Conservation (phyloP, 2,888 invertebrate species). For the Tortricodes alternella region DNA sequence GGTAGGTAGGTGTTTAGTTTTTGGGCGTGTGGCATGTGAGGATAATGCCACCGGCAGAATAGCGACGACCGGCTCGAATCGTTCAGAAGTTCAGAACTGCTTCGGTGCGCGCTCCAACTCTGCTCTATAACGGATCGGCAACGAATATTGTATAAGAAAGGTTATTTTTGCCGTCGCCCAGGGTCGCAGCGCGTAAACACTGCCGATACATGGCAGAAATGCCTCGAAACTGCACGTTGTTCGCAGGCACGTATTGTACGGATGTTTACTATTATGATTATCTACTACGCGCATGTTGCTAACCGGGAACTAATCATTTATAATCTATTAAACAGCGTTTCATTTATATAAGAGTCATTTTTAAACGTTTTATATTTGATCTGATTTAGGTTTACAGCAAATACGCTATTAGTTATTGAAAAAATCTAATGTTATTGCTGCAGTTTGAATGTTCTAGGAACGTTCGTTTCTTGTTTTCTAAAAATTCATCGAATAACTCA, state of each 20-base stretch:
- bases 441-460: neutral
- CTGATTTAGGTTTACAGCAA: no score
- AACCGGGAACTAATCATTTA: slow-evolving; percentile 21
- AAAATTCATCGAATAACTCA: neutral
- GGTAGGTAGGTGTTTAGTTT: slow-evolving; percentile 2
- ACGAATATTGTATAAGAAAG: slow-evolving; percentile 51
- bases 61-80: slow-evolving; percentile 33
- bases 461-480: neutral
- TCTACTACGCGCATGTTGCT: slow-evolving; percentile 28
- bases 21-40: slow-evolving; percentile 3
- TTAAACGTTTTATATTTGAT: neutral
- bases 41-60: slow-evolving; percentile 2
- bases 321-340: slow-evolving; percentile 16
- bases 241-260: slow-evolving; percentile 31
- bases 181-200: slow-evolving; percentile 47
- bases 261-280: slow-evolving; percentile 37
- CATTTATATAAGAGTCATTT: slow-evolving; percentile 17
- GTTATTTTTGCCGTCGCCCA: slow-evolving; percentile 52
- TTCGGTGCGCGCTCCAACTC: slow-evolving; percentile 31
- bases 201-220: slow-evolving; percentile 40
- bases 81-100: slow-evolving; percentile 38
- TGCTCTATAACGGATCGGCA: slow-evolving; percentile 41
- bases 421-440: neutral
- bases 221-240: slow-evolving; percentile 31
- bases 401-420: no score